Percentiles rank a stretch among this genome's conserved stretches.
phyloP scores from a whole-genome alignment of 1,140 invertebrate species.

The Drosophila nikananu region DNA sequence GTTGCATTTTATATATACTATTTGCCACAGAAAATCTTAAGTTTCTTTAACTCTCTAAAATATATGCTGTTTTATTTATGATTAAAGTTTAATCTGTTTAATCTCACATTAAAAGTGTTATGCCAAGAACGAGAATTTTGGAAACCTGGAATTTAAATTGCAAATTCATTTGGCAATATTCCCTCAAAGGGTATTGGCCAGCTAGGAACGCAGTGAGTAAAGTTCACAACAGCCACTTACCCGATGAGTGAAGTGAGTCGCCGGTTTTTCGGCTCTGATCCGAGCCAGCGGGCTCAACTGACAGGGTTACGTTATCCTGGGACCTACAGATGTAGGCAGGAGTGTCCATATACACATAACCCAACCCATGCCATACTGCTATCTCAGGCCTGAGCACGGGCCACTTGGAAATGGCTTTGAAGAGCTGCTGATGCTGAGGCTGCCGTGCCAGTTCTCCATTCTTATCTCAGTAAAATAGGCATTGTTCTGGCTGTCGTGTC shows the following conservation, averaged over 20 bases:
- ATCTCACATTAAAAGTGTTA: too few species aligned
- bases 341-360: slow-evolving; percentile 7
- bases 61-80: too few species aligned
- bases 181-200: slow-evolving; percentile 17
- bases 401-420: slow-evolving; percentile 75
- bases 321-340: slow-evolving; percentile 3
- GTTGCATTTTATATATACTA: too few species aligned
- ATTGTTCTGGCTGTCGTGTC: slow-evolving; percentile 53
- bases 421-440: slow-evolving; percentile 39
- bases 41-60: too few species aligned
- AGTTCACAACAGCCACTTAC: slow-evolving; percentile 64
- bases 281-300: slow-evolving; percentile 8
- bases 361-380: not conserved
- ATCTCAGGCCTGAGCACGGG: slow-evolving; percentile 29
- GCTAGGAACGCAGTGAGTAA: slow-evolving; percentile 27
- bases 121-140: not conserved
- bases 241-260: slow-evolving; percentile 59
- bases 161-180: not conserved
- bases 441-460: slow-evolving; percentile 53
- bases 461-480: slow-evolving; percentile 76
- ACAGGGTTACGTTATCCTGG: slow-evolving; percentile 15
- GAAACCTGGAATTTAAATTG: not conserved
- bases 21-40: too few species aligned
- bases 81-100: too few species aligned
- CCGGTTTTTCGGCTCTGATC: slow-evolving; percentile 37